Conservation (phyloP, 2,797 vertebrate genomes). For the Danionella dracula region DNA sequence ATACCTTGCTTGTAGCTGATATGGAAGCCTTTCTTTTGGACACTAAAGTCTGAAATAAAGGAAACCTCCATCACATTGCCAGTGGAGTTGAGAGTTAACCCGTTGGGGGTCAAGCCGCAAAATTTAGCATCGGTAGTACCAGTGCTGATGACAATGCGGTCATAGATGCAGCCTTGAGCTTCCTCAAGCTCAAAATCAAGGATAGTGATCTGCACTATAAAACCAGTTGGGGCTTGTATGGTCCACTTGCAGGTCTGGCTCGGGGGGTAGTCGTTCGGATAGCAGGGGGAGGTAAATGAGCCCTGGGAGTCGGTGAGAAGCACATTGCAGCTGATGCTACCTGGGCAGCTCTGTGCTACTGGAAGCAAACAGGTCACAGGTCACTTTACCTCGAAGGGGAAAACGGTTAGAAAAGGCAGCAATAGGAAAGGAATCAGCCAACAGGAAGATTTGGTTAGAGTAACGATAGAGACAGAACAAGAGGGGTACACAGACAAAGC, state of each 20-base stretch:
- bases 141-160: slow-evolving; percentile 77
- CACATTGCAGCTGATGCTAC: slow-evolving; percentile 66
- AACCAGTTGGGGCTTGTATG: slow-evolving; percentile 83
- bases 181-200: slow-evolving; percentile 94
- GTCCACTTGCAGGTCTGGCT: slow-evolving; percentile 81
- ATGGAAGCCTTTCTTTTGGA: slow-evolving; percentile 93
- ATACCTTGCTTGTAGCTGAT: slow-evolving; percentile 89
- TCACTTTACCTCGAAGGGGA: slow-evolving; percentile 16
- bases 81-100: slow-evolving; percentile 89
- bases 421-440: slow-evolving; percentile 15
- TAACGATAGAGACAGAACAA: slow-evolving; percentile 34
- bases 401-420: slow-evolving; percentile 1
- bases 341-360: slow-evolving; percentile 74
- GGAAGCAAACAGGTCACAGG: slow-evolving; percentile 47
- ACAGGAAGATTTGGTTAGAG: slow-evolving; percentile 6
- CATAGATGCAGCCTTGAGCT: slow-evolving; percentile 88
- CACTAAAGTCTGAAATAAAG: slow-evolving; percentile 91
- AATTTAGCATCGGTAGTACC: slow-evolving; percentile 74
- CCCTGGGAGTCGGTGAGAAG: slow-evolving; percentile 74
- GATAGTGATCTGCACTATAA: slow-evolving; percentile 88
- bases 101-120: slow-evolving; percentile 88
- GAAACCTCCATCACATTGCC: slow-evolving; percentile 84
- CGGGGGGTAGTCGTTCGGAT: slow-evolving; percentile 83
- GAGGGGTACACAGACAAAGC: slow-evolving; percentile 26
- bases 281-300: slow-evolving; percentile 85